Conservation (phyloP, 2,888 invertebrate genomes). For the Lomographa bimaculata region DNA sequence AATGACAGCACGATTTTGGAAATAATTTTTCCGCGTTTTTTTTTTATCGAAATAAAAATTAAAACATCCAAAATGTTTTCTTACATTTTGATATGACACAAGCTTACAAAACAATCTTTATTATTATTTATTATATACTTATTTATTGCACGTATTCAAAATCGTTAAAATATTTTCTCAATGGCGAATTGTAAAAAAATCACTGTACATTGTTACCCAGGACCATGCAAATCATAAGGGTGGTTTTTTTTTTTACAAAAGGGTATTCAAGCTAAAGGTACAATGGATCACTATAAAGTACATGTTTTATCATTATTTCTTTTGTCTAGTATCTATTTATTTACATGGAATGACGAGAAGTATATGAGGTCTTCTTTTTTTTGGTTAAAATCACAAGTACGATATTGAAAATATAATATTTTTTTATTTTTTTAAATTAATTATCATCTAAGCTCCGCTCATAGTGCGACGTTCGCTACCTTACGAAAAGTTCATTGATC, state of each 20-base stretch:
- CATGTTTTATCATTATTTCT: constrained; percentile 15
- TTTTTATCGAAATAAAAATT: too few species aligned
- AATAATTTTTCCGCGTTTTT: too few species aligned
- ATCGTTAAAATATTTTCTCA: neutral
- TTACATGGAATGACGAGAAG: constrained; percentile 64
- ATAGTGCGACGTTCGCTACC: constrained; percentile 14
- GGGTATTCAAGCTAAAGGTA: constrained; percentile 1
- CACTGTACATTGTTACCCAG: neutral
- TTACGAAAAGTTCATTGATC: constrained; percentile 20
- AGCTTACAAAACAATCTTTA: too few species aligned
- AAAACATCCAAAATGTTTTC: too few species aligned
- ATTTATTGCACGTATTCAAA: neutral
- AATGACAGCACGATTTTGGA: too few species aligned
- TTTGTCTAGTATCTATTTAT: constrained; percentile 43
- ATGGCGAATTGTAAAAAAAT: too few species aligned
- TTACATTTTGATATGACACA: too few species aligned
- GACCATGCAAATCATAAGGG: neutral
- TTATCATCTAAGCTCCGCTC: constrained; percentile 57
- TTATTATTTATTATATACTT: too few species aligned
- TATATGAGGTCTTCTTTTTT: constrained; percentile 63
- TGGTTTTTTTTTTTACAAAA: neutral
- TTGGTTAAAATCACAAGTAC: constrained; percentile 80
- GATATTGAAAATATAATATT: constrained; percentile 70
- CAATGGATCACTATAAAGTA: constrained; percentile 5
- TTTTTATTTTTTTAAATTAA: constrained; percentile 40